Percentiles rank a stretch among this genome's conserved stretches.
phyloP scores from a whole-genome alignment of 2,888 invertebrate species.

The Drosophila incognita region DNA sequence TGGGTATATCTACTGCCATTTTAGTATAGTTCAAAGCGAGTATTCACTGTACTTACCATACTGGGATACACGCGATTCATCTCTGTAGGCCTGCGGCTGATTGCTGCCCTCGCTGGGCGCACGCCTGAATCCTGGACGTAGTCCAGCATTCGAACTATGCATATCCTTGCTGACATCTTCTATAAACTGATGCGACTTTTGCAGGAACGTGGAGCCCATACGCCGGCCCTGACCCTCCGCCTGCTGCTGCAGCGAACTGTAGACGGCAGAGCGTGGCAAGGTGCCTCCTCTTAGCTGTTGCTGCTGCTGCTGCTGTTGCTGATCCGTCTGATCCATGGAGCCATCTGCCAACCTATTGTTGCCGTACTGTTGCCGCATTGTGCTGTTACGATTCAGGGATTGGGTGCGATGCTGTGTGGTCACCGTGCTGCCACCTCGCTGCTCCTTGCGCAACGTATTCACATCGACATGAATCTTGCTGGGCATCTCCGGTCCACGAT shows the following conservation, averaged over 20 bases:
- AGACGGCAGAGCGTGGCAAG: constrained; percentile 88
- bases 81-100: constrained; percentile 89
- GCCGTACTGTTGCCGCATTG: constrained; percentile 61
- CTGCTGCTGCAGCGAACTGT: constrained; percentile 83
- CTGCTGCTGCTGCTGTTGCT: constrained; percentile 57
- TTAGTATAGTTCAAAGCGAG: constrained; percentile 10
- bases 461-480: constrained; percentile 81
- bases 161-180: constrained; percentile 88
- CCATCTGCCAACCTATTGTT: constrained; percentile 43
- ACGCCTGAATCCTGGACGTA: constrained; percentile 84
- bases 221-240: constrained; percentile 87
- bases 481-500: constrained; percentile 86
- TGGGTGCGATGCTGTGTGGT: constrained; percentile 76
- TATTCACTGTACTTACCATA: constrained; percentile 87
- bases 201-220: constrained; percentile 89
- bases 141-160: constrained; percentile 63
- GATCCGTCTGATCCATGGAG: constrained; percentile 65
- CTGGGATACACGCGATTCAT: constrained; percentile 89
- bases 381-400: constrained; percentile 81
- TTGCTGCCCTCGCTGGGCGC: constrained; percentile 85
- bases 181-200: constrained; percentile 89
- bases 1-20: constrained; percentile 18
- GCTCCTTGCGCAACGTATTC: constrained; percentile 72
- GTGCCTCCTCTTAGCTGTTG: constrained; percentile 86
- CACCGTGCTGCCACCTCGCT: constrained; percentile 73